Base-by-base conservation (phyloP, 2,113 vertebrate genomes). In the Anthoscopus minutus region DNA sequence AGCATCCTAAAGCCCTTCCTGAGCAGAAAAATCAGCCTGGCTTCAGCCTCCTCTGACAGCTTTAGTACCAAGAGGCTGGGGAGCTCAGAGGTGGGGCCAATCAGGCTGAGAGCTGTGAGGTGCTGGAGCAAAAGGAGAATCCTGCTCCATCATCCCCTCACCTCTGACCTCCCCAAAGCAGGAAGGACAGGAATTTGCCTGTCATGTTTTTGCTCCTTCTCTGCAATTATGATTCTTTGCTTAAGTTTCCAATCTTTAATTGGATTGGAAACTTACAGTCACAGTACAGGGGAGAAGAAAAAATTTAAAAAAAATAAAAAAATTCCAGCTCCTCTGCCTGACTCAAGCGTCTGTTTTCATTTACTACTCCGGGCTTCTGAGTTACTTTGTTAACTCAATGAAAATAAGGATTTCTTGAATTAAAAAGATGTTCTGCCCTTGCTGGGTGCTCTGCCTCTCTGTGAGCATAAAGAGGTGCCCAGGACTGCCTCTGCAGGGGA, bases 181-280 rank as follows among this genome's bases (percentile, higher is more conserved):
- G 45, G 58, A 92, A 95, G 78, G 70, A 65, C 50, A 73, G 85
- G 82, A 95, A 81, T 86, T 83, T 81, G 85, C 67, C 60, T 38
- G 67, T 69, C 82, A 77, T 73, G 37, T 79, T 96, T 96, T 95
- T 64, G 86, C 90, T 78, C 37, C 56, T 96, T 78, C 66, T 21
- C 82, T 84, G 53, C 53, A 92, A 96, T 89, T 89, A 93, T 11
- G 56, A 83, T 93, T 93, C 85, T 64, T 92, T 83, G 79, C 76
- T 92, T 64, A 84, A 90, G 35, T 95, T 97, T 95, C 92, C 94
- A 86, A 81, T 74, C 76, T 96, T 92, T 95, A 96, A 95, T 90
- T 96, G 90, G 60, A 11, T 65, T 90, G 96, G 96, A 97, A 97
- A 97, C 69, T 88, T 84, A 61, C 79, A 93, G 96, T 94, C 96